These are phyloP conservation scores for Cenopis cana DNA, from an alignment of 2,888 invertebrate species.

Conservation along the genomic window DNA sequence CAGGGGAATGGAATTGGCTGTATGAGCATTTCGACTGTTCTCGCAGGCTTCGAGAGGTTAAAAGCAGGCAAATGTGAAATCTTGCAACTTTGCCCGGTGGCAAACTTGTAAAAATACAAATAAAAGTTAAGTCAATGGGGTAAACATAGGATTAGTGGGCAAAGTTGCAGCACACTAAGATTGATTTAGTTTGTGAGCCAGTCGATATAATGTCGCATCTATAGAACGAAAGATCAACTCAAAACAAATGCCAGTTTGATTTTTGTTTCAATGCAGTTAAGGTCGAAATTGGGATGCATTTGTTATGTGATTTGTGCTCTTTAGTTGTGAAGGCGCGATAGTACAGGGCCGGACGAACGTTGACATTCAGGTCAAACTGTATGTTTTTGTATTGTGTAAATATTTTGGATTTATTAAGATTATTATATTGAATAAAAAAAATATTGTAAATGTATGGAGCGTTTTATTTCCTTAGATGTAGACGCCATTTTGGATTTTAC, in stretches of 20 bases:
- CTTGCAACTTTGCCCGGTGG: slow-evolving; percentile 16
- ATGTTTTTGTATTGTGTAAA: slow-evolving; percentile 85
- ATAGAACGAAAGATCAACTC: slow-evolving; percentile 21
- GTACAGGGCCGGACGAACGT: slow-evolving; percentile 61
- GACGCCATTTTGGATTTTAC: background rate
- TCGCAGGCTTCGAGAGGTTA: background rate
- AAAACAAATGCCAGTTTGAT: slow-evolving; percentile 31
- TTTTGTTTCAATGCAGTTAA: slow-evolving; percentile 11
- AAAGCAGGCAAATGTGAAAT: background rate
- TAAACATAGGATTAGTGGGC: background rate
- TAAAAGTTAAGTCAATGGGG: background rate
- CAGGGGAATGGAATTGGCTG: slow-evolving; percentile 10
- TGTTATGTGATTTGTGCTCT: slow-evolving; percentile 31
- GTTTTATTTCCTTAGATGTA: slow-evolving; percentile 66
- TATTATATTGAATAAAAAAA: slow-evolving; percentile 85
- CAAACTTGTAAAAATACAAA: background rate
- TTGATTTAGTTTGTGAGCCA: slow-evolving; percentile 3
- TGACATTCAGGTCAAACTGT: slow-evolving; percentile 76
- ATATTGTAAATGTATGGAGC: slow-evolving; percentile 77
- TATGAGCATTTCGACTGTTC: slow-evolving; percentile 16
- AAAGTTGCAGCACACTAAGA: slow-evolving; percentile 2
- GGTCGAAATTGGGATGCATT: slow-evolving; percentile 31
- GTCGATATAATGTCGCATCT: slow-evolving; percentile 37
- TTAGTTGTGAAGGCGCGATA: slow-evolving; percentile 28
- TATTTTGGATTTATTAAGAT: slow-evolving; percentile 86